A percentile compares a stretch with the other conserved stretches of the same genome.
phyloP scores from a whole-genome alignment of 2,888 invertebrate species.

The Metopia argyrocephala region DNA sequence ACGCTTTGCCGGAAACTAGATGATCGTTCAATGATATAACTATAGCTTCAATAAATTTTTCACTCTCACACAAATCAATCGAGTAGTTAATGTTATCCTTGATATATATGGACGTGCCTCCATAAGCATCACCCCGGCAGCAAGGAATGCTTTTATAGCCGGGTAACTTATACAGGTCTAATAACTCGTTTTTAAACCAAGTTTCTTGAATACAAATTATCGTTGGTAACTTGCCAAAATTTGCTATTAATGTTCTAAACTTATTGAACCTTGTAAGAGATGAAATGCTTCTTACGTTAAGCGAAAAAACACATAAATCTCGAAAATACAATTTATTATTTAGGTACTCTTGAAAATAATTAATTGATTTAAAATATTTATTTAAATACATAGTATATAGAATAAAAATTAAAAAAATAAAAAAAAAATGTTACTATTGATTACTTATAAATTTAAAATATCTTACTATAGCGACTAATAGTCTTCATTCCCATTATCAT shows the following conservation, averaged over 20 bases:
- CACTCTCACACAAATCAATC: not conserved
- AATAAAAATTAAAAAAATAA: too few relatives aligned
- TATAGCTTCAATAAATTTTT: too few relatives aligned
- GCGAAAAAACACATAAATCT: slow-evolving; percentile 25
- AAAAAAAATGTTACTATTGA: too few relatives aligned
- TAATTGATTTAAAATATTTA: too few relatives aligned
- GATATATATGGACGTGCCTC: slow-evolving; percentile 12
- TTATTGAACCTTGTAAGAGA: slow-evolving; percentile 34
- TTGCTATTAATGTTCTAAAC: slow-evolving; percentile 22
- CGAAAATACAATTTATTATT: too few relatives aligned
- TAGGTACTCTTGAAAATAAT: too few relatives aligned
- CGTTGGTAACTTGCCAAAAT: slow-evolving; percentile 1
- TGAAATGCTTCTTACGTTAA: slow-evolving; percentile 31
- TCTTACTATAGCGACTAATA: too few relatives aligned
- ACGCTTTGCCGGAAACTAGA: too few relatives aligned
- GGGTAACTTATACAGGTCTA: slow-evolving; percentile 23
- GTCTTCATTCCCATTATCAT: too few relatives aligned
- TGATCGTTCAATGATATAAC: too few relatives aligned
- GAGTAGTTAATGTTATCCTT: not conserved
- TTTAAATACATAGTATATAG: too few relatives aligned
- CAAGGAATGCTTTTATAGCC: slow-evolving; percentile 29
- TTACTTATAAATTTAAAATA: too few relatives aligned
- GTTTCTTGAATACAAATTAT: slow-evolving; percentile 36
- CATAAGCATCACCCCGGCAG: slow-evolving; percentile 20
- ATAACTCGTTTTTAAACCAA: slow-evolving; percentile 6